Conservation (phyloP, 2,113 vertebrate species). For the Chaetodon auriga region DNA sequence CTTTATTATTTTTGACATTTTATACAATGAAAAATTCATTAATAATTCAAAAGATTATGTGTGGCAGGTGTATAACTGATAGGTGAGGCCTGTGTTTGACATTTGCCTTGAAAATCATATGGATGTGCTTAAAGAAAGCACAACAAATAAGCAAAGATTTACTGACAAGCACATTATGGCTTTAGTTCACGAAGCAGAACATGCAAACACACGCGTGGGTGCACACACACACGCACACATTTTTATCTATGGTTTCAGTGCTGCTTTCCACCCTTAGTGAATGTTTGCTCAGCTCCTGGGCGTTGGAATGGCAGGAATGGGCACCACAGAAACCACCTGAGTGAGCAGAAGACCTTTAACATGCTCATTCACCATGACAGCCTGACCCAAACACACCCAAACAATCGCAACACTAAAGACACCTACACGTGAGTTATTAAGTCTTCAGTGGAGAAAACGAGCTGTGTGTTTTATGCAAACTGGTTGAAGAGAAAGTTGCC, state of each 20-base stretch:
- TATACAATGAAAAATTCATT: neutral
- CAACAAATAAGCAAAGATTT: neutral
- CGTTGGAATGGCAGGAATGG: slow-evolving; percentile 74
- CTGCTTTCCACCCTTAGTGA: slow-evolving; percentile 30
- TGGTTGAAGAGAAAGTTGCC: neutral
- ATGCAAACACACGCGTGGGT: too few species aligned
- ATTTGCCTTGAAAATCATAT: neutral
- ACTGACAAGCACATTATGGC: neutral
- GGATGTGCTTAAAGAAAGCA: neutral
- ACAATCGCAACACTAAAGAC: slow-evolving; percentile 49
- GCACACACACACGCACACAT: neutral
- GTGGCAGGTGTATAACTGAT: neutral
- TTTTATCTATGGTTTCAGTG: slow-evolving; percentile 15
- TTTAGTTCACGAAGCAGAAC: neutral
- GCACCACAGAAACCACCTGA: slow-evolving; percentile 76
- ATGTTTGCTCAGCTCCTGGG: slow-evolving; percentile 73
- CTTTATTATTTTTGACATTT: neutral
- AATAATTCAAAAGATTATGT: neutral
- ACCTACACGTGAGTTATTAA: slow-evolving; percentile 7
- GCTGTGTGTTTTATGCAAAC: neutral
- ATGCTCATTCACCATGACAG: slow-evolving; percentile 77
- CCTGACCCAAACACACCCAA: slow-evolving; percentile 78
- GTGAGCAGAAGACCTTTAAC: slow-evolving; percentile 71
- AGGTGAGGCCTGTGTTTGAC: neutral
- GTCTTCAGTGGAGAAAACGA: neutral